Evolutionary conservation across 2,113 vertebrate genomes (phyloP).

Genomic region (Stigmatopora nigra): DNA sequence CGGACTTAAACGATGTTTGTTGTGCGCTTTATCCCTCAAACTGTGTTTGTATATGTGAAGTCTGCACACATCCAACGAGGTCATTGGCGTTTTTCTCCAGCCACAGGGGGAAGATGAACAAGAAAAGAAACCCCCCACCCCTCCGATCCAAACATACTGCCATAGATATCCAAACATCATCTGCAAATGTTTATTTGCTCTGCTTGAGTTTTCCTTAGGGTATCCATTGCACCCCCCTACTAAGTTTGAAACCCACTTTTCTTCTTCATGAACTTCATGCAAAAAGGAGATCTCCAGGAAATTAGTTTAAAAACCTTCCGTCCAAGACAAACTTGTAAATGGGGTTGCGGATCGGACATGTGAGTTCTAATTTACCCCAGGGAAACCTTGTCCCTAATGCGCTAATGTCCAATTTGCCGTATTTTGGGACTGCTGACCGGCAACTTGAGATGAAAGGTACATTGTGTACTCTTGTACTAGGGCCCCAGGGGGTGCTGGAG

Average conservation of each 20-base stretch:
- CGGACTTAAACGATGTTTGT: constrained; percentile 12
- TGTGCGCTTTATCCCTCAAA: neutral
- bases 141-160: constrained; percentile 44
- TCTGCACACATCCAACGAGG: neutral
- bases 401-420: neutral
- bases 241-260: constrained; percentile 6
- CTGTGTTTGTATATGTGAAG: constrained; percentile 10
- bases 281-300: constrained; percentile 44
- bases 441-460: no score
- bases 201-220: constrained; percentile 34
- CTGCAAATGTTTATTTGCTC: constrained; percentile 58
- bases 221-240: constrained; percentile 20
- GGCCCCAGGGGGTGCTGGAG: no score
- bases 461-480: no score
- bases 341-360: constrained; percentile 28
- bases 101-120: neutral
- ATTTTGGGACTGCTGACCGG: neutral
- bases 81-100: constrained; percentile 7
- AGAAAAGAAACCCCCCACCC: constrained; percentile 1
- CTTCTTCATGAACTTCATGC: constrained; percentile 28
- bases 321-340: constrained; percentile 58
- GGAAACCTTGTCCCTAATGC: neutral
- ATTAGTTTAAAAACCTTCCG: constrained; percentile 42
- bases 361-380: constrained; percentile 13
- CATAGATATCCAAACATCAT: constrained; percentile 62